A percentile compares a stretch with the other conserved stretches of the same genome.
Conservation (phyloP, 92 coral and sea anemone genomes). For the Micromussa lordhowensis region DNA sequence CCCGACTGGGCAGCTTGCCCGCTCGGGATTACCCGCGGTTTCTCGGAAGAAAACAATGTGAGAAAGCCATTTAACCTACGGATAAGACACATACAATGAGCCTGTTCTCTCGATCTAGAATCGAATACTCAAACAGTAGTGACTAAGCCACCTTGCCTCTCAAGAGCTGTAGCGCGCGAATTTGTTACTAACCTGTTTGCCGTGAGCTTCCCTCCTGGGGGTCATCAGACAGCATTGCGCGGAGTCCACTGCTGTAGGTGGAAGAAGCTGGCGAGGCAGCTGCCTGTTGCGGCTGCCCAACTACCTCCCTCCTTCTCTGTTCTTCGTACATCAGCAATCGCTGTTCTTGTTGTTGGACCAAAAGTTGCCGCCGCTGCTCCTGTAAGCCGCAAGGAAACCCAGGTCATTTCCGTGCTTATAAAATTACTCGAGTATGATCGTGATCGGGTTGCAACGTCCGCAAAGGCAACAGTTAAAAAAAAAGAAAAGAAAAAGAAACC, state of each 20-base stretch:
- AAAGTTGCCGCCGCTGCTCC: slow-evolving; percentile 86
- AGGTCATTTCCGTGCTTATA: background rate
- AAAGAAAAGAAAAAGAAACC: background rate
- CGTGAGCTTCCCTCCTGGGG: slow-evolving; percentile 50
- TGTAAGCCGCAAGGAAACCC: background rate
- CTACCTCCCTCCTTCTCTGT: slow-evolving; percentile 29
- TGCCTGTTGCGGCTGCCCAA: slow-evolving; percentile 27
- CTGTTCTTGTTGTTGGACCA: slow-evolving; percentile 80
- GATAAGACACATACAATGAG: background rate
- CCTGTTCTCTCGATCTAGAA: background rate
- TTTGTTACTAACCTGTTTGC: slow-evolving; percentile 16
- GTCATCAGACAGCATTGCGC: slow-evolving; percentile 44
- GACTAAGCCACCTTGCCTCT: no score
- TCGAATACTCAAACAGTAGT: no score
- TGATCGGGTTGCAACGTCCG: background rate
- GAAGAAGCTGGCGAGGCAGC: slow-evolving; percentile 4
- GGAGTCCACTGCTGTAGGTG: slow-evolving; percentile 29
- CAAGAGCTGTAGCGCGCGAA: background rate
- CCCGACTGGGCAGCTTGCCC: background rate
- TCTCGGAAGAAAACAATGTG: no score
- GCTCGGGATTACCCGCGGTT: background rate
- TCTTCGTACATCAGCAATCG: slow-evolving; percentile 68
- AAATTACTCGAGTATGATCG: background rate
- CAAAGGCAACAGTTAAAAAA: background rate
- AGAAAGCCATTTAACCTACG: no score